Percentiles rank a stretch among this genome's conserved stretches.
phyloP scores from a whole-genome alignment of 2,888 invertebrate species.

The Agonopterix arenella region DNA sequence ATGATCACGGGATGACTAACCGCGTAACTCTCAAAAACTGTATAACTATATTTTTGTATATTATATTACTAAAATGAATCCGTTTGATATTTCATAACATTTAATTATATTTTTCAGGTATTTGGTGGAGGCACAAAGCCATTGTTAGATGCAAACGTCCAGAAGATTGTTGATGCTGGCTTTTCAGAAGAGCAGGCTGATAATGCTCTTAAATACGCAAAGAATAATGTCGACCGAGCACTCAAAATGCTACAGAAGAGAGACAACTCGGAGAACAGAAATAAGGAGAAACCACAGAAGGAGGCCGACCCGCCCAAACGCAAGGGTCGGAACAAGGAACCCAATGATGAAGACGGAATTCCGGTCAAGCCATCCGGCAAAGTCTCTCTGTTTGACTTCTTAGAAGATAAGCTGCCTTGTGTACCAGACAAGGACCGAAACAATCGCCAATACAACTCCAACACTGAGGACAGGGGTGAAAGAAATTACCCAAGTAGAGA shows the following conservation, averaged over 20 bases:
- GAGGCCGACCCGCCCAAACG: constrained; percentile 61
- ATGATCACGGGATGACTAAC: too few species aligned
- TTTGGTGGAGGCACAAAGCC: constrained; percentile 82
- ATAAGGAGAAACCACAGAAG: constrained; percentile 57
- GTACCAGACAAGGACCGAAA: constrained; percentile 66
- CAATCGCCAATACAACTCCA: constrained; percentile 39
- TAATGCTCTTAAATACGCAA: constrained; percentile 81
- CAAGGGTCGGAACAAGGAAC: constrained; percentile 65
- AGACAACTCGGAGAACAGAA: constrained; percentile 63
- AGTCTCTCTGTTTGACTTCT: constrained; percentile 88
- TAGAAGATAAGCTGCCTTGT: constrained; percentile 86
- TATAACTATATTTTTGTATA: too few species aligned
- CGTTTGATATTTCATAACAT: not conserved
- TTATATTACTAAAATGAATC: too few species aligned
- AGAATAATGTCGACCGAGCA: constrained; percentile 85
- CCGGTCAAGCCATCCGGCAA: constrained; percentile 86
- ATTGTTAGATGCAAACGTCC: constrained; percentile 84
- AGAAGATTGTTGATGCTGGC: constrained; percentile 88
- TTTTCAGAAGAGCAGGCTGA: constrained; percentile 87
- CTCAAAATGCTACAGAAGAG: constrained; percentile 80
- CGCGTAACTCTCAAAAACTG: too few species aligned
- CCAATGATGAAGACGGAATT: constrained; percentile 73
- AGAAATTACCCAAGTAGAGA: constrained; percentile 48
- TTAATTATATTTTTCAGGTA: constrained; percentile 46
- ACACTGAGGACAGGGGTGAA: constrained; percentile 44